Evolutionary conservation across 2,797 vertebrate genomes (phyloP).

Genomic region (Potorous gilbertii): DNA sequence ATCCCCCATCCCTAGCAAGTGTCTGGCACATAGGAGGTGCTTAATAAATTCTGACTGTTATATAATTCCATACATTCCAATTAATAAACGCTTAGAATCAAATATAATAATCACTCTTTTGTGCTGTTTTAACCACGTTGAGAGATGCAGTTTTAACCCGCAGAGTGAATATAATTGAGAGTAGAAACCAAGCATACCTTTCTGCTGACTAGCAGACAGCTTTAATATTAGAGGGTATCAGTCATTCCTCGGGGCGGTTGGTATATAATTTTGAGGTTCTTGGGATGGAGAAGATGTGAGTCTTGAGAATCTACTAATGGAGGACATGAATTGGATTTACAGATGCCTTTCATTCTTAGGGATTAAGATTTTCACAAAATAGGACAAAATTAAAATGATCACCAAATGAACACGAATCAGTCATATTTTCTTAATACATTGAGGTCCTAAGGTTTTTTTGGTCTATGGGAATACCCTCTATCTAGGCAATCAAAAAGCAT

Average conservation of each 20-base stretch:
- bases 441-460: background rate
- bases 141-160: background rate
- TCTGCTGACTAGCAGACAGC: background rate
- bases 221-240: background rate
- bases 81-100: background rate
- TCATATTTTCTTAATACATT: background rate
- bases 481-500: background rate
- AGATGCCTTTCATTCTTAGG: background rate
- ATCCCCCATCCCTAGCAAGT: background rate
- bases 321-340: background rate
- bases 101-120: background rate
- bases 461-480: background rate
- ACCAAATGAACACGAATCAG: background rate
- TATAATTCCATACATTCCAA: background rate
- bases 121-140: background rate
- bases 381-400: background rate
- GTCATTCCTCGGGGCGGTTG: background rate
- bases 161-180: background rate
- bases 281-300: background rate
- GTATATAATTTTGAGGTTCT: background rate
- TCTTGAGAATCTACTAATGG: background rate
- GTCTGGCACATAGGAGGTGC: background rate
- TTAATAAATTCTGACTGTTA: background rate
- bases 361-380: background rate
- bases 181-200: background rate